Evolutionary conservation across 2,888 invertebrate genomes (phyloP), one percentile per base, ranked within the genome.

Genomic region (Tholera decimalis): DNA sequence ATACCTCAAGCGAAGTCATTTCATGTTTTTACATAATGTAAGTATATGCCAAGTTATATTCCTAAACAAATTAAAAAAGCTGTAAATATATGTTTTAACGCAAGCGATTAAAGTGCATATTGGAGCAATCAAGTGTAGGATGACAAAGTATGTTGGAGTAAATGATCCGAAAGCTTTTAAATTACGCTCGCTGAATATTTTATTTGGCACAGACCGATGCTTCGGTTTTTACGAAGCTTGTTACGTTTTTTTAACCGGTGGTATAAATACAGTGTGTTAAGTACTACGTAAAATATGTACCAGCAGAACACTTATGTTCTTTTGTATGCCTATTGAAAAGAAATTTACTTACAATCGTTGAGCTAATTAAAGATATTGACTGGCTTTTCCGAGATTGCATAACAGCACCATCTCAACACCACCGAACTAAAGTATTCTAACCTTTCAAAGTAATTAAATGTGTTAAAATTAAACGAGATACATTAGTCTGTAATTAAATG

Each of bases 131-230:
- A 84, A 73, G 67, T 51, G 37, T 68, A 65, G 73, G 71, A 88
- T 86, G 87, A 88, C 85, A 87, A 86, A 86, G 87, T 88, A 85
- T 85, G 82, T 83, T 68, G 65, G 73, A 85, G 84, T 84, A 87
- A 91, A 88, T 89, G 91, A 90, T 88, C 89, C 86, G 88, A 88
- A 91, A 91, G 88, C 89, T 89, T 91, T 91, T 87, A 90, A 91
- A 91, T 91, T 89, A 91, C 88, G 87, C 77, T 78, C 80, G 81
- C 78, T 89, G 91, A 92, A 92, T 92, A 91, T 91, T 92, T 92
- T 89, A 92, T 91, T 88, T 83, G 85, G 80, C 83, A 83, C 78
- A 83, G 79, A 84, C 83, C 84, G 79, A 85, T 86, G 83, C 79
- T 82, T 82, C 82, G 79, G 88, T 87, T 87, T 88, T 90, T 86